Evolutionary conservation across 2,888 invertebrate species (phyloP), one percentile per base, ranked within the genome.

Genomic region (Steromphala cineraria): DNA sequence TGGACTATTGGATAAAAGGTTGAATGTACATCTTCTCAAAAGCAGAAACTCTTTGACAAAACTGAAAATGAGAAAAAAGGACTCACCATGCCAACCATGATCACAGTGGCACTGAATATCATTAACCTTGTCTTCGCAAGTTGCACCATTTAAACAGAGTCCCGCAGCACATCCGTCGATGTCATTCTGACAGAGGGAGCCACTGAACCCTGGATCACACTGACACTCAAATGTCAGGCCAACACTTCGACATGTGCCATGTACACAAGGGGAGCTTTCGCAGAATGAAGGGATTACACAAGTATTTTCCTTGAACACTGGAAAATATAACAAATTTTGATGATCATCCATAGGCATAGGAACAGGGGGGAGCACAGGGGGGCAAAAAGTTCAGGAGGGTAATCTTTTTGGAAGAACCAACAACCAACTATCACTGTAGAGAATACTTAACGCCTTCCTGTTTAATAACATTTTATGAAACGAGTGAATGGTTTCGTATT

Each of bases 81-180:
- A 40, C 15, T 83, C 84, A 77, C 90, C 90, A 75, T 80, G 82
- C 75, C 83, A 91, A 0, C 91, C 91, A 17, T 81, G 55, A 2
- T 67, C 52, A 84, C 91, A 91, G 7, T 75, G 52, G 82, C 91
- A 91, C 1, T 8, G 28, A 79, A 79, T 89, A 31, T 79, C 82
- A 24, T 86, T 82, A n/a, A 82, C 74, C 15, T 10, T 21, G 55
- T 84, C 83, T 17, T 53, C 17, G 89, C 98, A 98, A 0, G 96
- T 95, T 8, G 75, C 85, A 7, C 97, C 97, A 90, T 98, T 98
- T 83, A 96, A 94, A 91, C 98, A 98, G 8, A 98, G 98, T 89
- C 95, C 95, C 0, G 96, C 96, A 67, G 95, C 95, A 91, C 98
- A 98, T 91, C 98, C 98, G 91, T 98, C 88, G 19, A 85, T 83